Conservation (phyloP, 2,113 vertebrate species). For the Paracanthobrama guichenoti region DNA sequence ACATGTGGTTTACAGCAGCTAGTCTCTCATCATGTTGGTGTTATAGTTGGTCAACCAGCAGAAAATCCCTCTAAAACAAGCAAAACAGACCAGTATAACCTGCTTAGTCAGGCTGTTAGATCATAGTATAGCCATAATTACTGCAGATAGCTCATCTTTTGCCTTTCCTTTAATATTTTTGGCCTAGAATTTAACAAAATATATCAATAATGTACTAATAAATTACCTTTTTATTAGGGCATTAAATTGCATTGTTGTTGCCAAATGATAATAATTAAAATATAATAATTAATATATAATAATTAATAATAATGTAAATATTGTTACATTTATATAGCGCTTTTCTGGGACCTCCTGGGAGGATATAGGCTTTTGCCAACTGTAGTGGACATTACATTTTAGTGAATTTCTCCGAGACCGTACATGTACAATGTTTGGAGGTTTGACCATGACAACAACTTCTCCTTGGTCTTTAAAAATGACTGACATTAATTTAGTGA, state of each 20-base stretch:
- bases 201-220: not conserved
- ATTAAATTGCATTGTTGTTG: not conserved
- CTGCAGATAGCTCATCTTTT: not conserved
- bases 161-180: not conserved
- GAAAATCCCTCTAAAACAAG: not conserved
- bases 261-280: not conserved
- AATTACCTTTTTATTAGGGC: not conserved
- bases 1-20: not conserved
- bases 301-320: not conserved
- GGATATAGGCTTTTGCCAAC: too few species aligned
- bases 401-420: too few species aligned
- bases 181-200: not conserved
- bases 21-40: not conserved
- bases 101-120: not conserved
- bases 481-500: too few species aligned
- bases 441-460: too few species aligned
- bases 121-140: not conserved
- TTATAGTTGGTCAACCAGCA: not conserved
- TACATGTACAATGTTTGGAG: too few species aligned
- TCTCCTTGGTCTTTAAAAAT: too few species aligned
- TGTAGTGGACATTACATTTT: too few species aligned
- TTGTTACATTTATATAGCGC: too few species aligned
- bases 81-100: not conserved
- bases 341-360: too few species aligned
- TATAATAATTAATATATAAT: not conserved